Percentiles rank a stretch among this genome's conserved stretches.
These are phyloP conservation scores for Pandion haliaetus DNA, from an alignment of 2,113 vertebrate species.

Conservation along the genomic window DNA sequence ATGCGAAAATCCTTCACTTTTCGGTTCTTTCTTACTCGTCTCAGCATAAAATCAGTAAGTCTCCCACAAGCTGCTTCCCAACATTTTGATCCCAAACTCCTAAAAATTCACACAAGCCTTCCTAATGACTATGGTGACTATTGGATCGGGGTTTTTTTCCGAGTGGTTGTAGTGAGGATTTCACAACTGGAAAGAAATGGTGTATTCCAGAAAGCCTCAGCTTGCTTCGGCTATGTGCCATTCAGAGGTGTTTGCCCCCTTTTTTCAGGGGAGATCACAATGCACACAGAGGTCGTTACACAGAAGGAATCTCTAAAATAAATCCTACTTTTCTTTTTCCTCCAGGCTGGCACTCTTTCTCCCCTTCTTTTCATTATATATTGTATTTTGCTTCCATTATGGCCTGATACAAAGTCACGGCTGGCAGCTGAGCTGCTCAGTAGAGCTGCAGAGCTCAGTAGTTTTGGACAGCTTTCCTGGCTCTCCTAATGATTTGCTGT, in stretches of 20 bases:
- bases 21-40: background rate
- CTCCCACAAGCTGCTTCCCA: background rate
- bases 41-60: background rate
- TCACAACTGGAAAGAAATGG: background rate
- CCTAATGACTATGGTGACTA: background rate
- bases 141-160: background rate
- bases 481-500: background rate
- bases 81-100: background rate
- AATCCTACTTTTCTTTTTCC: background rate
- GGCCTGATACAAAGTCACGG: background rate
- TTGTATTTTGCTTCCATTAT: background rate
- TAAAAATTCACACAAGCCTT: background rate
- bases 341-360: background rate
- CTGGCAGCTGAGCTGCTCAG: background rate
- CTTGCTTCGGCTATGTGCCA: background rate
- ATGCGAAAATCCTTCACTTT: background rate
- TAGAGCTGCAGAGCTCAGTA: background rate
- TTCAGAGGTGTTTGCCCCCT: background rate
- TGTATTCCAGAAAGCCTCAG: background rate
- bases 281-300: background rate
- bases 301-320: background rate
- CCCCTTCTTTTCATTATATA: background rate
- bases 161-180: background rate
- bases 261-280: background rate
- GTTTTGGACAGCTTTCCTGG: background rate